These are phyloP conservation scores for Stenotaenia linearis DNA, from an alignment of 2,888 invertebrate genomes.

Conservation along the genomic window DNA sequence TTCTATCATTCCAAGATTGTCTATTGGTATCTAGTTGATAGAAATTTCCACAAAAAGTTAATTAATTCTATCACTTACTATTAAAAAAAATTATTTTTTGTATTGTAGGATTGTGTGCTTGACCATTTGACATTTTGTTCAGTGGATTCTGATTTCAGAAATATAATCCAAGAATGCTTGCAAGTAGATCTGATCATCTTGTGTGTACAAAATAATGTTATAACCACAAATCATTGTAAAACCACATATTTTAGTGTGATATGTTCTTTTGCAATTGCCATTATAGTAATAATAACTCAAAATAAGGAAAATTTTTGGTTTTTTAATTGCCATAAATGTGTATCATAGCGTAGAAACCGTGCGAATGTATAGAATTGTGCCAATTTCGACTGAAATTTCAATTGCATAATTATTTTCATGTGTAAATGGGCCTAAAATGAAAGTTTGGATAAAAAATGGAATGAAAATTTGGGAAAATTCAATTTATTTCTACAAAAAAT, in stretches of 20 bases:
- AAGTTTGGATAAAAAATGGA: neutral
- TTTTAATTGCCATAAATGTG: neutral
- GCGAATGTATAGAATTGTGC: neutral
- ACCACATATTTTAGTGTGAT: neutral
- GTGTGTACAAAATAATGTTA: neutral
- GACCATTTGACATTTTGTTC: neutral
- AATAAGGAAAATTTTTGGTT: neutral
- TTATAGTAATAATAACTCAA: too few relatives aligned
- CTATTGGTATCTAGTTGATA: neutral
- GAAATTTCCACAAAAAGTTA: neutral
- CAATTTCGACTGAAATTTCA: neutral
- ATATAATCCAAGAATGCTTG: neutral
- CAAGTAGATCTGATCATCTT: neutral
- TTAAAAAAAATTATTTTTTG: neutral
- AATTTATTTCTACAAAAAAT: too few relatives aligned
- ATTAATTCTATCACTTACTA: neutral
- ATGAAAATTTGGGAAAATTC: neutral
- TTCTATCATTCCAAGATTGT: neutral
- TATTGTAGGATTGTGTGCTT: neutral
- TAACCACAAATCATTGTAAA: neutral
- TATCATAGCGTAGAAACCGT: neutral
- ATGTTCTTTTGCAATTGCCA: neutral
- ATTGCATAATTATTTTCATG: neutral
- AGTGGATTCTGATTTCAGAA: neutral
- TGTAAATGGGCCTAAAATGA: neutral